Evolutionary conservation across 2,113 vertebrate genomes (phyloP).

Genomic region (Pseudorectes ferrugineus): DNA sequence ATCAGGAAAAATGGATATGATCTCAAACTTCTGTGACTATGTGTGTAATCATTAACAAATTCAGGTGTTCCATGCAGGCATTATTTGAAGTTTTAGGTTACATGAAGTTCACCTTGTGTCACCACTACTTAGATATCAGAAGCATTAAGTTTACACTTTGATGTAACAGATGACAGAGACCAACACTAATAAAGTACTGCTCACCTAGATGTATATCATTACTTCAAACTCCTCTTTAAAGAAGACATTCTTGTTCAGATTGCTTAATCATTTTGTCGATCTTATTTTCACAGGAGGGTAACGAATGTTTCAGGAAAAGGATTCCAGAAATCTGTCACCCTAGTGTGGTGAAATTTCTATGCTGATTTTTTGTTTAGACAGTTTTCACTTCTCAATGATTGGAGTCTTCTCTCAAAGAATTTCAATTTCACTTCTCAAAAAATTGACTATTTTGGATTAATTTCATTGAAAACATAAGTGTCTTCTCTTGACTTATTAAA

Average conservation of each 20-base stretch:
- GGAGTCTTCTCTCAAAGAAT: background rate
- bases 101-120: background rate
- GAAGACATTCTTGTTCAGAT: background rate
- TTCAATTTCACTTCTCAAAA: background rate
- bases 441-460: background rate
- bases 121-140: background rate
- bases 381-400: background rate
- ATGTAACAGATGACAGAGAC: background rate
- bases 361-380: background rate
- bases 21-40: background rate
- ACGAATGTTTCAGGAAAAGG: background rate
- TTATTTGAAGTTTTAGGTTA: background rate
- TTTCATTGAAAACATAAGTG: background rate
- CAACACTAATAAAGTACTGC: too few species aligned
- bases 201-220: too few species aligned
- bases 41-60: background rate
- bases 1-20: background rate
- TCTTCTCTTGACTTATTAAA: background rate
- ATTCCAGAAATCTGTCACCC: rapidly evolving
- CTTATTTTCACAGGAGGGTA: background rate
- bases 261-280: background rate
- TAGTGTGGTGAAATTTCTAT: background rate
- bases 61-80: background rate
- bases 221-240: background rate
- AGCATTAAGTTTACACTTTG: background rate